phyloP scores from a whole-genome alignment of 2,888 invertebrate genomes.

The Torymus aiolomorphi region DNA sequence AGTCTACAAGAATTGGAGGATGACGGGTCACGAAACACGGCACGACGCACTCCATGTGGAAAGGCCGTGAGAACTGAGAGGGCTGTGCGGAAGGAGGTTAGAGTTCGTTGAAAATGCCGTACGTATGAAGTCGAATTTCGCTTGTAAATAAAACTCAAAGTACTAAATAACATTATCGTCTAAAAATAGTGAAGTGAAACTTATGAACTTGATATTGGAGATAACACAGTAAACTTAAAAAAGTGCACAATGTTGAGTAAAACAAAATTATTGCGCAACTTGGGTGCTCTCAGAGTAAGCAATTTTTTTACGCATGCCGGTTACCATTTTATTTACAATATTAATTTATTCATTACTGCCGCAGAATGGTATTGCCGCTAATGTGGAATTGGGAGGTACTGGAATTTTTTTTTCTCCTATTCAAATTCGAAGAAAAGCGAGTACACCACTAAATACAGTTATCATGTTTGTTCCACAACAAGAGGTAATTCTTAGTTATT shows the following conservation, averaged over 20 bases:
- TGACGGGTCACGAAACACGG: no score
- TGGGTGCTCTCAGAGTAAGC: constrained; percentile 52
- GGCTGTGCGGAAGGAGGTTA: constrained; percentile 30
- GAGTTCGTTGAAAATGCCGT: background rate
- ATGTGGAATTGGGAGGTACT: constrained; percentile 44
- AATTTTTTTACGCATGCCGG: constrained; percentile 21
- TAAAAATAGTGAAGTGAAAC: background rate
- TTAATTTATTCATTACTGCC: constrained; percentile 11
- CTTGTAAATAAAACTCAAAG: background rate
- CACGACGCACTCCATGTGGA: no score
- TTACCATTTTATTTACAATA: constrained; percentile 2
- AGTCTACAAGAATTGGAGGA: no score
- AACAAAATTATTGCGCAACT: constrained; percentile 57
- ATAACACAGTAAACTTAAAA: background rate
- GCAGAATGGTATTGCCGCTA: constrained; percentile 52
- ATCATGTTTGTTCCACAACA: constrained; percentile 99
- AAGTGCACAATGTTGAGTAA: constrained; percentile 53
- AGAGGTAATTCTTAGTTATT: constrained; percentile 83
- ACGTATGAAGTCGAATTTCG: constrained; percentile 7
- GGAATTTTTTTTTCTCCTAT: constrained; percentile 58
- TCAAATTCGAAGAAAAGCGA: constrained; percentile 75
- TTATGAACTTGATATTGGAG: constrained; percentile 11
- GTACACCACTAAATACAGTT: constrained; percentile 92
- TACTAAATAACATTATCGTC: background rate
- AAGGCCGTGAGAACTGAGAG: no score